phyloP scores from a whole-genome alignment of 2,888 invertebrate genomes.

The Melinaea marsaeus region DNA sequence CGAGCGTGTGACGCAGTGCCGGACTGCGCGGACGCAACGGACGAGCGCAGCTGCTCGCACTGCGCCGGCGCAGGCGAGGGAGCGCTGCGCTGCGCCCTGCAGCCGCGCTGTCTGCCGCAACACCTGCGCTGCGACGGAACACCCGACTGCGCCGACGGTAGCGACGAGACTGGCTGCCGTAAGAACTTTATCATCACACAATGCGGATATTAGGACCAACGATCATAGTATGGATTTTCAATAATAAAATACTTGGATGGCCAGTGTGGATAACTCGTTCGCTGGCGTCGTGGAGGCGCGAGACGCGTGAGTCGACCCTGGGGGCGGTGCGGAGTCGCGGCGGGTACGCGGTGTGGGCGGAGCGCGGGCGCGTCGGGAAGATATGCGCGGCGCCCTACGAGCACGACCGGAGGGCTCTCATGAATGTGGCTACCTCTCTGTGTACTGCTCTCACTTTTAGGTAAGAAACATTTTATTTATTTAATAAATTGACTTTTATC shows the following conservation, averaged over 20 bases:
- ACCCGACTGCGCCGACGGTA: conserved; percentile 90
- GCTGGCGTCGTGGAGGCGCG: conserved; percentile 79
- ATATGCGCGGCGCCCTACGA: conserved; percentile 89
- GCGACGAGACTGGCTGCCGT: conserved; percentile 92
- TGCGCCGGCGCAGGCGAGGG: conserved; percentile 81
- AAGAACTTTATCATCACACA: conserved; percentile 60
- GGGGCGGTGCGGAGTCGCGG: conserved; percentile 83
- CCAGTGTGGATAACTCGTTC: conserved; percentile 87
- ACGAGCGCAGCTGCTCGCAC: conserved; percentile 88
- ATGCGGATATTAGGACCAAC: background rate
- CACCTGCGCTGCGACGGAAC: conserved; percentile 88
- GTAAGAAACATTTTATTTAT: conserved; percentile 54
- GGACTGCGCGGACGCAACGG: conserved; percentile 90
- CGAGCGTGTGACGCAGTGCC: conserved; percentile 91
- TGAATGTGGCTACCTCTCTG: conserved; percentile 86
- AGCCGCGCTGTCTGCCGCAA: conserved; percentile 84
- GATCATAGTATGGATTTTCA: too few relatives aligned
- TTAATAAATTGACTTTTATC: background rate
- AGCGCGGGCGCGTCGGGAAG: conserved; percentile 88
- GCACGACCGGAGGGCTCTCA: conserved; percentile 77
- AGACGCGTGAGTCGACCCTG: conserved; percentile 82
- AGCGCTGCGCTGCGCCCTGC: conserved; percentile 87
- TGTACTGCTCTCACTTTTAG: conserved; percentile 87
- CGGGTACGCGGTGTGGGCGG: conserved; percentile 92
- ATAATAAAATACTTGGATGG: background rate